Base-by-base conservation (phyloP, 2,888 invertebrate genomes). In the Cephalotes varians region DNA sequence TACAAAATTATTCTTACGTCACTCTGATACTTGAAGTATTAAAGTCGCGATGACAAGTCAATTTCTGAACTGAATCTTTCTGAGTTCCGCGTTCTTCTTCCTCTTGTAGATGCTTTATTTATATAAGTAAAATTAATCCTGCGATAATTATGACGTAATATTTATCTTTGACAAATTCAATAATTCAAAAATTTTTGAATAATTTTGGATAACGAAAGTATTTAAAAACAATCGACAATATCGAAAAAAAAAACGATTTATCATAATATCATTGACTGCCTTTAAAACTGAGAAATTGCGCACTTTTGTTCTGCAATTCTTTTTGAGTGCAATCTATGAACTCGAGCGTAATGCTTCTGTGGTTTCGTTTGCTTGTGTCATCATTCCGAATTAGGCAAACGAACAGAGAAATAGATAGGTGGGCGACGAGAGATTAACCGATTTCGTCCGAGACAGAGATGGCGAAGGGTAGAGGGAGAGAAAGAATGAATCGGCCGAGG, bases 381-480 rank as follows among this genome's bases (percentile, higher is more conserved):
- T 44, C 44, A 9, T 77, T 44, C n/a, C 44, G 44, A 10, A 56
- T 54, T 18, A 25, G 44, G 4, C n/a, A 25, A n/a, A 49, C n/a
- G 49, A 28, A 37, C 34, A 34, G 37, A n/a, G 15, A 4, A 62
- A 56, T 18, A n/a, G 54, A 21, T 47, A 44, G 37, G 62, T 15
- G 40, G 21, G 21, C 10, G 74, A 34, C 5, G 58, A 72, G 21
- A 58, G 21, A 79, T 49, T 40, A 40, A 47, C 60, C 18, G 71
- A 60, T 73, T 73, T 49, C 15, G 60, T 18, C 21, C 25, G 31
- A 34, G 72, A 74, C 65, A 85, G 47, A 80, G 73, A 85, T 77
- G 85, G 71, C 54, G 74, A 56, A 34, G 7, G n/a, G 49, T 47
- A 15, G 40, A 31, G 60, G 25, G 28, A 65, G 54, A 56, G 49